A percentile compares a stretch with the other conserved stretches of the same genome.
These are phyloP conservation scores for Magallana gigas DNA, from an alignment of 1,140 invertebrate genomes.

Conservation along the genomic window DNA sequence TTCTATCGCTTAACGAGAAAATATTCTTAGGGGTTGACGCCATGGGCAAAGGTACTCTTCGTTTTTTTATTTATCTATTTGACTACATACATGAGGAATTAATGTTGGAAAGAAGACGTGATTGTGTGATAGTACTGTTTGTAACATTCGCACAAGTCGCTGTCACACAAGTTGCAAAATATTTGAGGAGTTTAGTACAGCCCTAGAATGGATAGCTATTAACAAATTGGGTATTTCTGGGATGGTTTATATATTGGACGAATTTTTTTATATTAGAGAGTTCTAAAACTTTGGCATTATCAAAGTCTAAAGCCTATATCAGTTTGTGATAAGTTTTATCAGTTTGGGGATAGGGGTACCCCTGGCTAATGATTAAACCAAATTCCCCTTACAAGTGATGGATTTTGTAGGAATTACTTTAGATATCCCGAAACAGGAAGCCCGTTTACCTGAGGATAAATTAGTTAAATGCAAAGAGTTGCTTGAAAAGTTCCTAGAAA, in stretches of 20 bases:
- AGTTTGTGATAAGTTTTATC: not conserved
- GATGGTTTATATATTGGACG: slow-evolving; percentile 46
- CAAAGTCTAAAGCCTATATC: not conserved
- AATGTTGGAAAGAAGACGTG: no score
- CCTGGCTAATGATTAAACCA: slow-evolving; percentile 36
- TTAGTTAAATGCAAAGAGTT: slow-evolving; percentile 15
- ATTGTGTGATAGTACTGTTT: no score
- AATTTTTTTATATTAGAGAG: slow-evolving; percentile 42
- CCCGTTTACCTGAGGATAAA: slow-evolving; percentile 38
- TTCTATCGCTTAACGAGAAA: no score
- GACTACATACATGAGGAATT: no score
- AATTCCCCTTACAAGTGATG: slow-evolving; percentile 11
- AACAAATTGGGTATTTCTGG: not conserved
- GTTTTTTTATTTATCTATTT: no score
- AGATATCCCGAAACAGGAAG: slow-evolving; percentile 28
- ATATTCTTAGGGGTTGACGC: no score
- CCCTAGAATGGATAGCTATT: slow-evolving; percentile 22
- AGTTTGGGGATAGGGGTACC: slow-evolving; percentile 7
- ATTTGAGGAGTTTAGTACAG: slow-evolving; percentile 46
- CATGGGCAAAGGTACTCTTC: no score
- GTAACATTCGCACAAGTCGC: not conserved
- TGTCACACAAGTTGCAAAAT: slow-evolving; percentile 41
- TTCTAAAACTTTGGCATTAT: not conserved
- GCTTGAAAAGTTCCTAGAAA: not conserved
- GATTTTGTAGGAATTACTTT: slow-evolving; percentile 43